Conservation (phyloP, 2,797 vertebrate species). For the Acomys russatus region DNA sequence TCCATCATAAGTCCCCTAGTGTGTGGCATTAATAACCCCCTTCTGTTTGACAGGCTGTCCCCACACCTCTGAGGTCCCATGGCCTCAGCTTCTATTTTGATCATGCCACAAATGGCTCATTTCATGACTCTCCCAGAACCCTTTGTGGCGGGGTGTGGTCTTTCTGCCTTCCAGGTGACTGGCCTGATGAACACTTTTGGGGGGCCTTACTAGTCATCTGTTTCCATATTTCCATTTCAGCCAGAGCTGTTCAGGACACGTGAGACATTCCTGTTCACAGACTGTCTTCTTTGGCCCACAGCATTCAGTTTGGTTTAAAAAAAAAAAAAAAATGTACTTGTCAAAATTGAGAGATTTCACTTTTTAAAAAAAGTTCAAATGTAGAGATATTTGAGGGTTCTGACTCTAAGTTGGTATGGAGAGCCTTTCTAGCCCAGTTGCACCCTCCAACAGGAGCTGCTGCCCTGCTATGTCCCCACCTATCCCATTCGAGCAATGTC, state of each 20-base stretch:
- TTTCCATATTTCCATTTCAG: neutral
- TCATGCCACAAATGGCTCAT: neutral
- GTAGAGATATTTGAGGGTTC: neutral
- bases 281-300: neutral
- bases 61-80: neutral
- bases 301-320: neutral
- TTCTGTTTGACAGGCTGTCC: neutral
- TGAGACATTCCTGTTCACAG: neutral
- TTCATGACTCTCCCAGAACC: neutral
- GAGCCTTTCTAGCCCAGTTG: neutral
- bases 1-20: neutral
- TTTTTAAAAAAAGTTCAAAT: neutral
- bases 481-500: neutral
- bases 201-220: neutral
- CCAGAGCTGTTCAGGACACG: neutral
- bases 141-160: neutral
- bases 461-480: too few species aligned
- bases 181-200: neutral
- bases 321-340: neutral
- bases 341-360: conserved; percentile 5
- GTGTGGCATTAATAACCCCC: neutral
- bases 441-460: rapidly evolving
- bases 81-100: neutral
- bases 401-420: neutral
- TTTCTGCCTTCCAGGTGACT: neutral